phyloP scores from a whole-genome alignment of 1,140 invertebrate species.

The Diplogasteroides magnus region DNA sequence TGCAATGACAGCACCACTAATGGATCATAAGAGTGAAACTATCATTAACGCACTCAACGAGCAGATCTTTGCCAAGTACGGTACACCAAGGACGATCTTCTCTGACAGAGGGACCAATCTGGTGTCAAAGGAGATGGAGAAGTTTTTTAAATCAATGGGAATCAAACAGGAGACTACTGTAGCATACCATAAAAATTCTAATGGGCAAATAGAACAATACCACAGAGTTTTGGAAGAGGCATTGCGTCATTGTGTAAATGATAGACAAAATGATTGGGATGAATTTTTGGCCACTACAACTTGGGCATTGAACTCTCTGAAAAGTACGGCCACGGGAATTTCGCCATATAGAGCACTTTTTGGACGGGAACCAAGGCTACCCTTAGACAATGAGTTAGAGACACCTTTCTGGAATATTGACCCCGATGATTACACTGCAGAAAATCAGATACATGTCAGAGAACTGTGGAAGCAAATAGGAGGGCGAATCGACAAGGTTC shows the following conservation, averaged over 20 bases:
- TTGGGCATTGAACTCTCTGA: neutral
- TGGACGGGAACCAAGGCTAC: neutral
- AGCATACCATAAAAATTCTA: conserved; percentile 11
- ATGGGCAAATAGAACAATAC: conserved; percentile 3
- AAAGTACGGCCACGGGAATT: neutral
- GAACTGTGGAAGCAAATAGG: neutral
- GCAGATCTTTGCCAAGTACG: conserved; percentile 5
- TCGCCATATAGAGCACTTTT: conserved; percentile 2
- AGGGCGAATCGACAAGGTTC: neutral
- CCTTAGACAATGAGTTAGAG: conserved; percentile 1
- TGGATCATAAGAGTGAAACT: conserved; percentile 2
- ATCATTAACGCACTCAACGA: neutral
- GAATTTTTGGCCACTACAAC: neutral
- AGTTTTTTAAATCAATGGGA: neutral
- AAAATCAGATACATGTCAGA: neutral
- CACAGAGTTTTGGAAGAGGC: conserved; percentile 9
- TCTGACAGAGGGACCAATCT: conserved; percentile 14
- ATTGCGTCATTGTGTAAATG: conserved; percentile 1
- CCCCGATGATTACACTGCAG: neutral
- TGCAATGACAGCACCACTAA: neutral
- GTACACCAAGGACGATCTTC: conserved; percentile 5
- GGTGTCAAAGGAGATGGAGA: neutral
- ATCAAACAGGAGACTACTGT: neutral
- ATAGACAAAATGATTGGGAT: conserved; percentile 14
- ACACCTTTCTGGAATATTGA: too few relatives aligned